Evolutionary conservation across 2,797 vertebrate species (phyloP), one percentile per base, ranked within the genome.

Genomic region (Antrozous pallidus): DNA sequence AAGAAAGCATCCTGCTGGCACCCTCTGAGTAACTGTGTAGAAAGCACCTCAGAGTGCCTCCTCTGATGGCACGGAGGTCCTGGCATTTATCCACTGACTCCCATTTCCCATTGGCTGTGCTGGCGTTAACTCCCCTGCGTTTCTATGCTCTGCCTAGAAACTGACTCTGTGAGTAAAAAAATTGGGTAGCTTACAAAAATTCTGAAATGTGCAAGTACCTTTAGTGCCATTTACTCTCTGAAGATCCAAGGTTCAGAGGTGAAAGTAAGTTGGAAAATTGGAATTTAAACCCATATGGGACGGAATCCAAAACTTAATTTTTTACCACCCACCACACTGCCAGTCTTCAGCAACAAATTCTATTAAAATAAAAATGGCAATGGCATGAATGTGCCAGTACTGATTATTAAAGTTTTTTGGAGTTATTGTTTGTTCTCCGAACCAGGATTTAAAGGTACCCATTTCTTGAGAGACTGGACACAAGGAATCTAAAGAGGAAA

Each of bases 341-440:
- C 36, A 58, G 45, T 67, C n/a, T 91, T 84, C 45, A 75, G 56
- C 45, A 61, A 90, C 94, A 36, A 84, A 81, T 31, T 78, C 51
- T 77, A 87, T 78, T 67, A 82, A 79, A 82, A 42, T 81, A 45
- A 93, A 89, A 90, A 90, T 65, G 38, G 63, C 45, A 87, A 36
- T 16, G 36, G 33, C 17, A 42, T 49, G 58, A 87, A 49, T 74
- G 74, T 65, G 14, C 51, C 33, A 61, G 69, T 28, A 85, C 49
- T 92, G 92, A 96, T 94, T 90, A 67, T 54, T 90, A 45, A n/a
- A 84, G 63, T 96, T 94, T 78, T 73, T 73, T n/a, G 88, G 92
- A 92, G 42, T 73, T 94, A 54, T 2, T 69, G 14, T 90, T 2
- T 69, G 14, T 90, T 95, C 31, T 79, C 45, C 6, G 54, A 58